Base-by-base conservation (phyloP, 2,888 invertebrate species). In the Taphrorychus bicolor region DNA sequence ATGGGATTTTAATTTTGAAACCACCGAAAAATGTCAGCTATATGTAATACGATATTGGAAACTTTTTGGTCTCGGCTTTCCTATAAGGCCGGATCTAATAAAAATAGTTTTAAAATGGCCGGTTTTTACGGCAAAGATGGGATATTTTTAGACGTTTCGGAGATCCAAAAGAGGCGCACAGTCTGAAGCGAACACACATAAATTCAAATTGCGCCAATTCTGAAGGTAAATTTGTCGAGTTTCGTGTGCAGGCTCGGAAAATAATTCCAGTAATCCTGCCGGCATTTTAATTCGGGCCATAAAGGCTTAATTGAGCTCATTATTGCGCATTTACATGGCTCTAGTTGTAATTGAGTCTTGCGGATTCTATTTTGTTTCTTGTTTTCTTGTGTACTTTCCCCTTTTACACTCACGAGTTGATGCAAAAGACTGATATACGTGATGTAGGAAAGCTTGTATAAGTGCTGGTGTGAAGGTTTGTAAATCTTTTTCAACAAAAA, bases 261-360 rank as follows among this genome's bases (percentile, higher is more conserved):
- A 32, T 63, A 64, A 60, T 63, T 66, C 52, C 59, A 24, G 60
- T 56, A 63, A 70, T 64, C 57, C 66, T 23, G 45, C 17, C 60
- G 67, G 67, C 51, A 68, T 64, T 68, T 70, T 68, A 70, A 68
- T 70, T 70, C 54, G 40, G 21, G 21, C 58, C 45, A 59, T 70
- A 70, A 70, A 67, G 64, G 59, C 67, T 64, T 70, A 70, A 70
- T 70, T 68, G 63, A 17, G 49, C 70, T 68, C 63, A 70, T 70
- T 70, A 70, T 42, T 41, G 67, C 59, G 60, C 70, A 66, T 67
- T 70, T 70, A 70, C 70, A 70, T 70, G 60, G 59, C 59, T 70
- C 61, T 60, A 61, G 64, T 60, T 52, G 70, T 68, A 67, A 70
- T 70, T 62, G 64, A 65, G 64, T 61, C 63, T 54, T 59, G 66